Percentiles rank a stretch among this genome's conserved stretches.
Evolutionary conservation across 2,888 invertebrate genomes (phyloP).

Genomic region (Plagiodera versicolora): DNA sequence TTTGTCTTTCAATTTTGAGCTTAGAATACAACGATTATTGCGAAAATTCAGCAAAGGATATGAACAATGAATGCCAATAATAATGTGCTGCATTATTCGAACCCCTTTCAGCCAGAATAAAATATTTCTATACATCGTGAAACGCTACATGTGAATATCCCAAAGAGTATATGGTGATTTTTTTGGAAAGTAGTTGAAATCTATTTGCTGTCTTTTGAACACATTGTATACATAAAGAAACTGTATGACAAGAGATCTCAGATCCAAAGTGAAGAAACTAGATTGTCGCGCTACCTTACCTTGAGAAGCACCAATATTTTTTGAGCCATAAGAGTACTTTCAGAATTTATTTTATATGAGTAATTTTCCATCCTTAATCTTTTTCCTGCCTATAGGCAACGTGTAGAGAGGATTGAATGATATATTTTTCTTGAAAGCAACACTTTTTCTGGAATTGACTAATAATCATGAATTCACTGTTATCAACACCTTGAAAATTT

Average conservation of each 20-base stretch:
- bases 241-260: constrained; percentile 35
- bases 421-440: constrained; percentile 11
- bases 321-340: constrained; percentile 30
- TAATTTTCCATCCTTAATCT: constrained; percentile 14
- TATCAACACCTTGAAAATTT: no score
- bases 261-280: constrained; percentile 40
- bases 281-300: constrained; percentile 47
- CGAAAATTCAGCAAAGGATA: no score
- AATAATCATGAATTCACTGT: no score
- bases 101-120: no score
- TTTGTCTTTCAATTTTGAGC: no score
- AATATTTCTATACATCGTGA: no score
- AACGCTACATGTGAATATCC: no score
- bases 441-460: neutral
- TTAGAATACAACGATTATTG: no score
- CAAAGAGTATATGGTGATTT: no score
- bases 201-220: neutral
- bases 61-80: no score
- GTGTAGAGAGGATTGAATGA: constrained; percentile 15
- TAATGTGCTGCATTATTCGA: no score
- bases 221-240: neutral
- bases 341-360: constrained; percentile 22
- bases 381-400: constrained; percentile 20
- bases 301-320: constrained; percentile 35
- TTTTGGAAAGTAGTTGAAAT: neutral